Evolutionary conservation across 2,888 invertebrate species (phyloP), one percentile per base, ranked within the genome.

Genomic region (Cylloceria caligata): DNA sequence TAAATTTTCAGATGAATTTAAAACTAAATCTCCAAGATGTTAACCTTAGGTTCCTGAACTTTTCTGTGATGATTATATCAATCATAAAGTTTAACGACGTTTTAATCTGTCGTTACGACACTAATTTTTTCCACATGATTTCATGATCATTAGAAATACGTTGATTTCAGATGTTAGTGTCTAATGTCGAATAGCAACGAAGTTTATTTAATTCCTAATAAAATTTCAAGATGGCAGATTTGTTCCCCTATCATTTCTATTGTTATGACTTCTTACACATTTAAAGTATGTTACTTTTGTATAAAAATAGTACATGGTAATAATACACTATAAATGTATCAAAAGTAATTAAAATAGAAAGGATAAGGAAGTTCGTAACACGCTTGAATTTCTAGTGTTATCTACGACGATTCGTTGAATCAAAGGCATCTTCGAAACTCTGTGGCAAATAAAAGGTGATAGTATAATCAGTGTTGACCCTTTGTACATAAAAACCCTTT

Each of bases 11-110:
- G n/a, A 36, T 1, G 24, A 36, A 52, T 24, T 36, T 30, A 3
- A 67, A 39, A 6, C 30, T 36, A 16, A 49, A 47, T 55, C 5
- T 24, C 7, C 27, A 27, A 24, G 24, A 47, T 49, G 49, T 68
- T 73, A 42, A 74, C 49, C 73, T 62, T 60, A 30, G 39, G 47
- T 27, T 52, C 67, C 11, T 39, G 73, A 67, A 62, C 62, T 69
- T 39, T 52, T 62, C 52, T 21, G 60, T 27, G 24, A 34, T 11
- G 34, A 73, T 73, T 67, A 36, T 42, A 27, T 42, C 13, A 73
- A 62, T 49, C 36, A 27, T 36, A 21, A 68, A 68, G 24, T 68
- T 19, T 68, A 52, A 36, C 19, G 52, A n/a, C 36, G 36, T 36
- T 7, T 2, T 19, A 68, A 21, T 49, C 16, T 67, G 21, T 36